Conservation (phyloP, 2,888 invertebrate genomes). For the Chaetoderma sp. region DNA sequence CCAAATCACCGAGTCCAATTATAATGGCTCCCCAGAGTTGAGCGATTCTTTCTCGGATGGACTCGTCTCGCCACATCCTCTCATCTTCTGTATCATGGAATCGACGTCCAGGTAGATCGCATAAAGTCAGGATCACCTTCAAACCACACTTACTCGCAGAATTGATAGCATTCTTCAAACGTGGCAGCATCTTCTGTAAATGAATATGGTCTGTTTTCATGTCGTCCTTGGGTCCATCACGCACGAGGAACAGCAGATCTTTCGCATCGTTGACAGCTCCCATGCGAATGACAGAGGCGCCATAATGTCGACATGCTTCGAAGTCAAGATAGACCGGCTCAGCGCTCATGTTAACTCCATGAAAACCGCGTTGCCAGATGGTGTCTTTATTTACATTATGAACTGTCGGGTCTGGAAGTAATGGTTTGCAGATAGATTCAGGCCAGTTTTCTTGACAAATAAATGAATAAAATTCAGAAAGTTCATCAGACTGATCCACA, state of each 20-base stretch:
- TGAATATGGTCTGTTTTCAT: neutral
- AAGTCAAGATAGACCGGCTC: neutral
- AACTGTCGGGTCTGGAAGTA: neutral
- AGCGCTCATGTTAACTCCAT: slow-evolving; percentile 4
- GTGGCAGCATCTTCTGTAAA: neutral
- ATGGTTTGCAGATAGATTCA: neutral
- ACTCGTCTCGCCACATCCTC: neutral
- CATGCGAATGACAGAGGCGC: neutral
- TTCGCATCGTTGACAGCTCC: slow-evolving; percentile 4
- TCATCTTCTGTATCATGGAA: slow-evolving; percentile 1
- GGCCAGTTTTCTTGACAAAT: neutral
- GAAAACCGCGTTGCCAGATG: neutral
- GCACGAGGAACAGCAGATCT: neutral
- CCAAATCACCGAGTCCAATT: neutral
- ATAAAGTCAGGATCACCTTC: neutral
- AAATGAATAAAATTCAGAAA: neutral
- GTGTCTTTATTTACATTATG: neutral
- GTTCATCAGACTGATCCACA: neutral
- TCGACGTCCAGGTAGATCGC: neutral
- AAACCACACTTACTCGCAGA: neutral
- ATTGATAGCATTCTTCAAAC: neutral
- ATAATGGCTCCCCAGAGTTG: slow-evolving; percentile 1
- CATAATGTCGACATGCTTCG: neutral
- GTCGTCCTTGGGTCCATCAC: neutral
- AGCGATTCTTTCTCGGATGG: neutral